These are phyloP conservation scores for Mus minutoides DNA, from an alignment of 2,797 vertebrate species.

Conservation along the genomic window DNA sequence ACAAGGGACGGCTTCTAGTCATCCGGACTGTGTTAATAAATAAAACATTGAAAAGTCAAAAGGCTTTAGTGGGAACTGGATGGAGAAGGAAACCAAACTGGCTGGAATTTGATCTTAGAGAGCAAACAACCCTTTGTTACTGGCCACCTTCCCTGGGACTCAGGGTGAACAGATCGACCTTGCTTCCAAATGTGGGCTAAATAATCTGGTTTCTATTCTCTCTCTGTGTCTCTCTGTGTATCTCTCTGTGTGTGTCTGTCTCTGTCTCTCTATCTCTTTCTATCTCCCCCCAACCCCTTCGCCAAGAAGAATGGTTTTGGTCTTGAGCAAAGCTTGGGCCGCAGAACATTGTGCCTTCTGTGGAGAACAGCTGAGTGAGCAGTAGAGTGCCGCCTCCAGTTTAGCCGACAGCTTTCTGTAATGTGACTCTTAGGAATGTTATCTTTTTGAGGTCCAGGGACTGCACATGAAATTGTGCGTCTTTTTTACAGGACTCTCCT, in stretches of 20 bases:
- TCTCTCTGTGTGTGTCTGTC: too few relatives aligned
- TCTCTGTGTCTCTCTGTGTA: too few relatives aligned
- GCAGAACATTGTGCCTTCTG: background rate
- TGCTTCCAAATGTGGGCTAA: constrained; percentile 34
- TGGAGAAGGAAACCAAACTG: background rate
- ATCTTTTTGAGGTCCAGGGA: background rate
- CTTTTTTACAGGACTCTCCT: constrained; percentile 16
- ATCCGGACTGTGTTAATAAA: background rate
- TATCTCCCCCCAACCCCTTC: accelerated
- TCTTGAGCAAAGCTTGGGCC: constrained; percentile 5
- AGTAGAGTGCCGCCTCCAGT: background rate
- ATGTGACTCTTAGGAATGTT: background rate
- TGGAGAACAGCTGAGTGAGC: background rate
- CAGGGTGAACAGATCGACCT: background rate
- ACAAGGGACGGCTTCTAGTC: background rate
- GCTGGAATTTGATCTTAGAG: constrained; percentile 52
- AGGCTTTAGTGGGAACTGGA: background rate
- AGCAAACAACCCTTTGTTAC: constrained; percentile 26
- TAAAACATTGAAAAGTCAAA: background rate
- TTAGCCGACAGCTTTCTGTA: background rate
- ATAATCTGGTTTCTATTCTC: background rate
- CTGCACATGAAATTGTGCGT: background rate
- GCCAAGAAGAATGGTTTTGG: constrained; percentile 20
- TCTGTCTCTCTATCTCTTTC: accelerated
- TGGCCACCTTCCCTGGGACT: background rate